Evolutionary conservation across 2,797 vertebrate species (phyloP), one percentile per base, ranked within the genome.

Genomic region (Esox masquinongy): DNA sequence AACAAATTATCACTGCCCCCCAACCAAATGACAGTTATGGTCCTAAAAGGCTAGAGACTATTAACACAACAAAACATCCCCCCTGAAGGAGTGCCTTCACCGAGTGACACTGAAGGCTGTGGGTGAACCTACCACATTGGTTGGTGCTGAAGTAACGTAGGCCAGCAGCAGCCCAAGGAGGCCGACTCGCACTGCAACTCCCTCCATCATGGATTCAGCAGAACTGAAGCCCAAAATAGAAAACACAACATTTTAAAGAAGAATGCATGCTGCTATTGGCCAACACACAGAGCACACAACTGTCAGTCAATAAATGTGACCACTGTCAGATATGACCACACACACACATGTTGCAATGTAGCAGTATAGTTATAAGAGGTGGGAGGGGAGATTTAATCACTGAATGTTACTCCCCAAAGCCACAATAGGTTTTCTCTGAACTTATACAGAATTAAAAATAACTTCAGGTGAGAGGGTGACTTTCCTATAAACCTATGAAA

Each of bases 161-260:
- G 79, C 77, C 84, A 94, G 74, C 72, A 94, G 82, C 34, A 90
- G 63, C 17, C 88, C 85, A 31, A 91, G 78, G 34, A 92, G 31
- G 53, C 78, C 31, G 29, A 88, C 6, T n/a, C 26, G 66, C 34
- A 83, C 17, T 78, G 81, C 75, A 36, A 77, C 24, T 80, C 56
- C 84, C 80, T 71, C 78, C 92, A 92, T 94, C 74, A 72, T 82
- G 77, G 29, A 51, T 56, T 63, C 56, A 3, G 31, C 39, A 74
- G 19, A 24, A 68, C 31, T 87, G 78, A 43, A 78, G 29, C 47
- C 36, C 22, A 43, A 31, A 31, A 31, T 31, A 34, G 14, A 61
- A 61, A 53, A 67, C 11, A 72, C 70, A 82, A 70, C 78, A 1
- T 78, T 88, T 88, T 90, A 79, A 86, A 86, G 79, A 29, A n/a